Evolutionary conservation across 2,888 invertebrate genomes (phyloP).

Genomic region (Dasysyrphus albostriatus): DNA sequence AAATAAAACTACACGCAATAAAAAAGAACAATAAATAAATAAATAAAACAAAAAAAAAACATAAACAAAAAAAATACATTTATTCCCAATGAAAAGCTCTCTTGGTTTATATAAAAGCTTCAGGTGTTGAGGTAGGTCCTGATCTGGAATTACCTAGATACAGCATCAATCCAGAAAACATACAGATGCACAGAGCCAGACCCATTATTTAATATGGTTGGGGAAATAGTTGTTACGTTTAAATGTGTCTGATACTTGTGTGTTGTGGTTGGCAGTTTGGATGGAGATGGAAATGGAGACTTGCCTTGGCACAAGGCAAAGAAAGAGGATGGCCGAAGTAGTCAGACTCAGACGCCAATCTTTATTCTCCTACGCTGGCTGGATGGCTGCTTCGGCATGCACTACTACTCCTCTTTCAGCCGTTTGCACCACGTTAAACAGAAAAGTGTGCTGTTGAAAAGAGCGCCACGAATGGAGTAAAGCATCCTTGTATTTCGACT

Average conservation of each 20-base stretch:
- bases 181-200: slow-evolving; percentile 63
- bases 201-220: slow-evolving; percentile 54
- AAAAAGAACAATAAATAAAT: slow-evolving; percentile 19
- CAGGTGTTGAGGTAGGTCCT: slow-evolving; percentile 74
- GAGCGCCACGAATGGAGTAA: slow-evolving; percentile 57
- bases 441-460: slow-evolving; percentile 59
- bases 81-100: slow-evolving; percentile 38
- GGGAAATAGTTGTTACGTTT: slow-evolving; percentile 63
- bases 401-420: slow-evolving; percentile 69
- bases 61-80: slow-evolving; percentile 23
- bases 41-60: slow-evolving; percentile 16
- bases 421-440: slow-evolving; percentile 65
- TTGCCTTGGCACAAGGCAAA: slow-evolving; percentile 39
- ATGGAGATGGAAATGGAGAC: slow-evolving; percentile 29
- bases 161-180: slow-evolving; percentile 60
- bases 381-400: slow-evolving; percentile 36
- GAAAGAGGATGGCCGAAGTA: slow-evolving; percentile 63
- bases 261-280: slow-evolving; percentile 33
- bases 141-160: slow-evolving; percentile 74
- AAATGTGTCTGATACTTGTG: slow-evolving; percentile 40
- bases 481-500: slow-evolving; percentile 72
- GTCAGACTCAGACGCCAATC: slow-evolving; percentile 74
- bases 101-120: slow-evolving; percentile 65
- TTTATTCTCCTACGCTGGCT: slow-evolving; percentile 70
- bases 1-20: slow-evolving; percentile 60